These are phyloP conservation scores for Tiphia femorata DNA, from an alignment of 2,888 invertebrate species.

Conservation along the genomic window DNA sequence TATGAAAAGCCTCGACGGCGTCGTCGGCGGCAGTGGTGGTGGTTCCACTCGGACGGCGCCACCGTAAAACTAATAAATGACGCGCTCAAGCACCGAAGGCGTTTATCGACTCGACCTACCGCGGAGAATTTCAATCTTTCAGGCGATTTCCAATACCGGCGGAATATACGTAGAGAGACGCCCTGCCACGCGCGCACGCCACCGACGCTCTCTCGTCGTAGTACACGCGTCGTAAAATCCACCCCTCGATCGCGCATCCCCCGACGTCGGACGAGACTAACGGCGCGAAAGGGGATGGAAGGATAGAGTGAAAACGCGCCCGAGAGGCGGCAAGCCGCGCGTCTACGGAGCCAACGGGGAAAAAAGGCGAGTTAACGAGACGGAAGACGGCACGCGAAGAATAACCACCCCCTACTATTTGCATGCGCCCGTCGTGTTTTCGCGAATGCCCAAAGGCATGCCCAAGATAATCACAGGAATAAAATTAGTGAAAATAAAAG, in stretches of 20 bases:
- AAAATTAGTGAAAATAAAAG: too few species aligned
- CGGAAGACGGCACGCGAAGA: too few species aligned
- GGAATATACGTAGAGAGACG: constrained; percentile 11
- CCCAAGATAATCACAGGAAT: too few species aligned
- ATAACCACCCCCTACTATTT: too few species aligned
- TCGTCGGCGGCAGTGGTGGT: too few species aligned
- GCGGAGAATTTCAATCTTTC: constrained; percentile 34
- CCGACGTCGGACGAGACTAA: constrained; percentile 13
- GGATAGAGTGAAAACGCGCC: background rate
- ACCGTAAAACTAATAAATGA: constrained; percentile 46
- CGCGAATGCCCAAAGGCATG: too few species aligned
- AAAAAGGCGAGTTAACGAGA: too few species aligned
- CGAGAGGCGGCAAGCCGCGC: background rate
- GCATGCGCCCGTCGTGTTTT: too few species aligned
- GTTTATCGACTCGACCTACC: constrained; percentile 31
- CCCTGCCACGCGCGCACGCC: background rate
- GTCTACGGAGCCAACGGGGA: too few species aligned
- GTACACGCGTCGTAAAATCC: constrained; percentile 17
- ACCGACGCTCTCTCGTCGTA: constrained; percentile 2
- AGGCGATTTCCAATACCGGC: constrained; percentile 20
- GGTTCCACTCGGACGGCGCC: constrained; percentile 15
- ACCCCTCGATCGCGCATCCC: constrained; percentile 3
- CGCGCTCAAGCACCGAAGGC: constrained; percentile 18
- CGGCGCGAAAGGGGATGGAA: background rate
- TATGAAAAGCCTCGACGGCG: constrained; percentile 22